These are phyloP conservation scores for Plumapathes pennacea DNA, from an alignment of 92 coral and sea anemone species.

Conservation along the genomic window DNA sequence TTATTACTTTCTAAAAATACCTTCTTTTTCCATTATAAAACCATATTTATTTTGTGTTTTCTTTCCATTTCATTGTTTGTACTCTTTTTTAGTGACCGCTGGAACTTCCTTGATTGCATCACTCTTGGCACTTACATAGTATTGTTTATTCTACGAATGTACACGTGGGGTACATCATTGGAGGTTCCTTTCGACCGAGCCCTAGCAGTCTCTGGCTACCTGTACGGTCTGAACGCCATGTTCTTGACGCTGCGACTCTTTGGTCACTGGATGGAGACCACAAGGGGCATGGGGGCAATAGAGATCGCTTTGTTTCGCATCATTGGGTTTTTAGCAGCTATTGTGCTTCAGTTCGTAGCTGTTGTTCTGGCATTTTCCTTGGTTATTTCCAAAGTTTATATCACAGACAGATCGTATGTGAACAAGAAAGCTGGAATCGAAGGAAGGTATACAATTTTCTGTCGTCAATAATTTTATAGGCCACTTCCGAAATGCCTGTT, in stretches of 20 bases:
- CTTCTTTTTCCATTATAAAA: no score
- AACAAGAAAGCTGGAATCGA: no score
- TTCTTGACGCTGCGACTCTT: conserved; percentile 60
- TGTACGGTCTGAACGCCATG: conserved; percentile 66
- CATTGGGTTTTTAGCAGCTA: conserved; percentile 17
- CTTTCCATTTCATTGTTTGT: no score
- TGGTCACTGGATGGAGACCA: conserved; percentile 62
- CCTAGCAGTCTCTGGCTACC: conserved; percentile 41
- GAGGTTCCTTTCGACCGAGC: conserved; percentile 28
- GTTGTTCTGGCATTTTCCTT: conserved; percentile 63
- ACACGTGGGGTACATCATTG: conserved; percentile 14
- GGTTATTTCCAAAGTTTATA: conserved; percentile 57
- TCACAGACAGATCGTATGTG: conserved; percentile 49
- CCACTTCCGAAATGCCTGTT: no score
- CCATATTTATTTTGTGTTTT: no score
- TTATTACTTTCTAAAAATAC: no score
- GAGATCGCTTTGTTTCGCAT: conserved; percentile 66
- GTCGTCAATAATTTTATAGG: no score
- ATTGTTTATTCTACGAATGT: conserved; percentile 21
- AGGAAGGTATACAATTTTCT: no score
- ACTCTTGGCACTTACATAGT: conserved; percentile 38
- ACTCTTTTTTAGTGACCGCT: conserved; percentile 57
- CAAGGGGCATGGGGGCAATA: conserved; percentile 33
- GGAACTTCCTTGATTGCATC: conserved; percentile 55
- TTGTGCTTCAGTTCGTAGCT: conserved; percentile 60